Evolutionary conservation across 2,113 vertebrate species (phyloP), one percentile per base, ranked within the genome.

Genomic region (Poeciliopsis retropinna): DNA sequence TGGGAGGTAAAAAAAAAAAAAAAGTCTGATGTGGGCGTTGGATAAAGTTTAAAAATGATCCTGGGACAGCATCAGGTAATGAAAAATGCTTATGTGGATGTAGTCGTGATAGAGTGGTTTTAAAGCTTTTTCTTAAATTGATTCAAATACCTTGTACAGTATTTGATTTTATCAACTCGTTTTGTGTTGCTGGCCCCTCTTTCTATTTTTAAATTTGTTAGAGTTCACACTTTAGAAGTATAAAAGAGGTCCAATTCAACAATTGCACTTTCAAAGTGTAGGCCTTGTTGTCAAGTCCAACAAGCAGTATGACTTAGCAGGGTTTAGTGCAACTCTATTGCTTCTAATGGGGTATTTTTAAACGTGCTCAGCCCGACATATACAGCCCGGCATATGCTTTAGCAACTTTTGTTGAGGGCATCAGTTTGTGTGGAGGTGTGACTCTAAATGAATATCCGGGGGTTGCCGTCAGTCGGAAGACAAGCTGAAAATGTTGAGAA

Each of bases 1-100:
- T 47, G 41, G 29, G 54, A 39, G 22, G 73, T 31, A 71, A 64
- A 75, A 70, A 64, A 75, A 60, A 30, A n/a, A n/a, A n/a, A 71
- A 64, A 75, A 60, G 34, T 57, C 25, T 61, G 7, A 61, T 14
- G 32, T 39, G 1, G 28, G 9, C 19, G 1, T 30, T 54, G 2
- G 9, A 51, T 39, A 34, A 15, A 37, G 60, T 8, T 75, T 31
- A 27, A 27, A 13, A 62, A 15, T 30, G 29, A 29, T 17, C 60
- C 28, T 62, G 17, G 14, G 19, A 47, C 44, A 47, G 44, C 14
- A 47, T 47, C 5, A 47, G 44, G 44, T 5, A 6, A 19, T 6
- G 44, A 19, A 57, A 57, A 57, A n/a, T n/a, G 51, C 17, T 7
- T 9, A 11, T 9, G 7, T n/a, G 51, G 22, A 57, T 19, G 5